Base-by-base conservation (phyloP, 2,113 vertebrate genomes). In the Mobula birostris region DNA sequence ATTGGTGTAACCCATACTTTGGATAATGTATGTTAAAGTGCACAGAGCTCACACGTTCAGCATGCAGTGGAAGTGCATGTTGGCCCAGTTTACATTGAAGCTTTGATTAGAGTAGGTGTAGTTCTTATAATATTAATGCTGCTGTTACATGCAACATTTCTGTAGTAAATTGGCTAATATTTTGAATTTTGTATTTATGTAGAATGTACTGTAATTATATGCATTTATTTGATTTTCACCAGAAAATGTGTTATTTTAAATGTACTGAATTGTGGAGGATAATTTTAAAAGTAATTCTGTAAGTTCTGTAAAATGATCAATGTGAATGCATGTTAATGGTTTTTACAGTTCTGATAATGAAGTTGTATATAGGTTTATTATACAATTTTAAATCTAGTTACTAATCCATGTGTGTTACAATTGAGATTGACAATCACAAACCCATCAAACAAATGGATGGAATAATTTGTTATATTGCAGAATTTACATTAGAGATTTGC, bases 141-240 rank as follows among this genome's bases (percentile, higher is more conserved):
- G 66, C n/a, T 19, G 68, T 19, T 91, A 32, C 63, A 70, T 70
- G 63, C 32, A 70, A 92, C 40, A 92, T 21, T 24, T n/a, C 21
- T 61, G 58, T 61, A 29, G 88, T 70, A 92, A 21, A 19, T 92
- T 92, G 66, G 88, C 6, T 66, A 92, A 36, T 12, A 92, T 92
- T 92, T 82, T 82, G 77, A 24, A 79, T 79, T 79, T 90, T 90
- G 32, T 92, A 70, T 92, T 40, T 11, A 90, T 90, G 66, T 40
- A 92, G 15, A 70, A 68, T 70, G 66, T 92, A 8, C n/a, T 40
- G 66, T 80, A 80, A 80, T 32, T 9, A 80, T 32, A 80, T 80
- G 78, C n/a, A 80, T 12, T 82, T 82, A 82, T 82, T 82, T 82
- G 32, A 82, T 40, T 48, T 82, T 19, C 79, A 82, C 7, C 40